phyloP scores from a whole-genome alignment of 2,797 vertebrate species.

The Oreochromis grahami region DNA sequence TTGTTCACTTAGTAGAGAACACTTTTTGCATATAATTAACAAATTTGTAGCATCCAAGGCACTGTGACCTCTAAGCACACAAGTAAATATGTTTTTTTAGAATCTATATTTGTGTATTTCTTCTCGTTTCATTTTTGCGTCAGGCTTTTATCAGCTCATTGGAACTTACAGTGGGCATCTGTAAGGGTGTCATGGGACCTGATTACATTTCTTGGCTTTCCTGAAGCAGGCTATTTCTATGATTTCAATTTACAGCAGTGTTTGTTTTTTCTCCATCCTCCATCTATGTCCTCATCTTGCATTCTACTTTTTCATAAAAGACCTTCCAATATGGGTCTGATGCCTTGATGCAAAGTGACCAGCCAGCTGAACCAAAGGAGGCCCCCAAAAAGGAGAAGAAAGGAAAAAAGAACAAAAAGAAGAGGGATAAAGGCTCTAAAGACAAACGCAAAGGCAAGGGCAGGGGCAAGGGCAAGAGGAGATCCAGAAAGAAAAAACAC shows the following conservation, averaged over 20 bases:
- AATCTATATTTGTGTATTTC: conserved; percentile 4
- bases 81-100: conserved; percentile 6
- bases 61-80: conserved; percentile 29
- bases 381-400: conserved; percentile 63
- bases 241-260: conserved; percentile 35
- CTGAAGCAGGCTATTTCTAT: background rate
- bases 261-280: conserved; percentile 30
- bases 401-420: conserved; percentile 77
- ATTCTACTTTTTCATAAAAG: conserved; percentile 49
- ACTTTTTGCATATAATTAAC: conserved; percentile 14
- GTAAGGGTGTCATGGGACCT: background rate
- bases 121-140: conserved; percentile 18
- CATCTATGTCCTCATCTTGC: conserved; percentile 10
- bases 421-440: conserved; percentile 71
- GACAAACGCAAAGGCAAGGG: conserved; percentile 62
- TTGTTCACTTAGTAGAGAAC: conserved; percentile 9
- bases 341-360: conserved; percentile 49
- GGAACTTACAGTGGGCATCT: background rate
- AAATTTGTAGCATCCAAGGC: conserved; percentile 5
- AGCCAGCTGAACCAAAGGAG: conserved; percentile 46
- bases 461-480: conserved; percentile 57
- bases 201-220: background rate
- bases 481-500: conserved; percentile 64
- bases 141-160: conserved; percentile 14
- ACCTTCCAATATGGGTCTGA: conserved; percentile 33